Evolutionary conservation across 2,797 vertebrate species (phyloP), one percentile per base, ranked within the genome.

Genomic region (Scomberomorus guttatus): DNA sequence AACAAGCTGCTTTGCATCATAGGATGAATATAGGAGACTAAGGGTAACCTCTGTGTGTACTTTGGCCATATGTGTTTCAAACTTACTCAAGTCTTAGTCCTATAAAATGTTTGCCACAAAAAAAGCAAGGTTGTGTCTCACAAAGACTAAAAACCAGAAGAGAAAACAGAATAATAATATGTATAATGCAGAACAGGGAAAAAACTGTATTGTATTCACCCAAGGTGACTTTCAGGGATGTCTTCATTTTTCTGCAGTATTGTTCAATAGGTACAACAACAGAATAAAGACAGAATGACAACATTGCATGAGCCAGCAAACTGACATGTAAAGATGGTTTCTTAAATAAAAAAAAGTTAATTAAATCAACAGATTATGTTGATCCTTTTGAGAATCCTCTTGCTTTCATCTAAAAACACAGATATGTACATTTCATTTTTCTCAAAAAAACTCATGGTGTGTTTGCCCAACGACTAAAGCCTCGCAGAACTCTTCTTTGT

Each of bases 1-100:
- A 25, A 18, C 46, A 73, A 79, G 22, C 58, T 61, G 79, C 56
- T 70, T 51, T 62, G 34, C 10, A 52, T 64, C 24, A 63, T 18
- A 22, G 63, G 3, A 37, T 57, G 29, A 15, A 46, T 48, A 7
- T 15, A 17, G 50, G 15, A 46, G 10, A 60, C n/a, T 52, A 22
- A 50, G 15, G 34, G 24, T 32, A 22, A 13, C 14, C 25, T 29
- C 1, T 48, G 9, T 18, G 12, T 42, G 32, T 48, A 48, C 1
- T 48, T 48, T 6, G 44, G 44, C 10, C 6, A 48, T 48, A 48
- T 17, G 2, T 48, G 15, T 18, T 18, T 48, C 44, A 18, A 48
- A 48, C 20, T 48, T 4, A 32, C 22, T 57, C 20, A 58, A 59
- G 20, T 69, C 12, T 15, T 18, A 24, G 11, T 29, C 12, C 11